phyloP scores from a whole-genome alignment of 2,797 vertebrate species.

The Sebastes hubbsi region DNA sequence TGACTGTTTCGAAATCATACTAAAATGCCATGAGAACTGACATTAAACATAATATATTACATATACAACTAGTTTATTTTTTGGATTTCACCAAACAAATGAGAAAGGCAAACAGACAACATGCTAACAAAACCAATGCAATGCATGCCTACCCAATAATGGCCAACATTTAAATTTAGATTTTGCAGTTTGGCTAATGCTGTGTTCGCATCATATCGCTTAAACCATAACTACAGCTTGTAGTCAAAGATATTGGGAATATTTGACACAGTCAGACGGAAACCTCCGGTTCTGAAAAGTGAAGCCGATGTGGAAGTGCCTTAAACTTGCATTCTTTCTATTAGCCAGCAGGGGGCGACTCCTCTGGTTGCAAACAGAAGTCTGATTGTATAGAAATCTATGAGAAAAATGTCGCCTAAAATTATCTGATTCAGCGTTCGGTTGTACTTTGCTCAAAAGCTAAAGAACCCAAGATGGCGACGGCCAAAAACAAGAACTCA shows the following conservation, averaged over 20 bases:
- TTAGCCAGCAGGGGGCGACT: background rate
- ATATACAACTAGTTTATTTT: background rate
- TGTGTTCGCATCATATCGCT: background rate
- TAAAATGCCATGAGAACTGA: background rate
- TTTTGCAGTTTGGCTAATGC: background rate
- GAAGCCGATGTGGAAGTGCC: background rate
- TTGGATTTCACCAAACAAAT: background rate
- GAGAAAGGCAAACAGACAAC: background rate
- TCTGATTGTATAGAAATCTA: background rate
- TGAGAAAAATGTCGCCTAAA: background rate
- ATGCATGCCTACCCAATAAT: background rate
- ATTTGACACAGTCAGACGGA: background rate
- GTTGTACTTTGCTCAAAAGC: no score
- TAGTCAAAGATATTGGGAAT: background rate
- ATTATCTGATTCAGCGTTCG: background rate
- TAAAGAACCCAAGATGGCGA: background rate
- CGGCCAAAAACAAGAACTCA: rapidly evolving
- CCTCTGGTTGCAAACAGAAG: no score
- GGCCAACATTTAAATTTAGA: background rate
- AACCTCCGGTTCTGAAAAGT: background rate
- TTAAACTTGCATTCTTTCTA: no score
- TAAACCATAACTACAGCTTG: background rate
- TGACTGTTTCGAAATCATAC: background rate
- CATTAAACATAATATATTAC: background rate
- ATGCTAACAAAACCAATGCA: background rate